Evolutionary conservation across 1,140 invertebrate species (phyloP), one percentile per base, ranked within the genome.

Genomic region (Trichonephila clavipes): DNA sequence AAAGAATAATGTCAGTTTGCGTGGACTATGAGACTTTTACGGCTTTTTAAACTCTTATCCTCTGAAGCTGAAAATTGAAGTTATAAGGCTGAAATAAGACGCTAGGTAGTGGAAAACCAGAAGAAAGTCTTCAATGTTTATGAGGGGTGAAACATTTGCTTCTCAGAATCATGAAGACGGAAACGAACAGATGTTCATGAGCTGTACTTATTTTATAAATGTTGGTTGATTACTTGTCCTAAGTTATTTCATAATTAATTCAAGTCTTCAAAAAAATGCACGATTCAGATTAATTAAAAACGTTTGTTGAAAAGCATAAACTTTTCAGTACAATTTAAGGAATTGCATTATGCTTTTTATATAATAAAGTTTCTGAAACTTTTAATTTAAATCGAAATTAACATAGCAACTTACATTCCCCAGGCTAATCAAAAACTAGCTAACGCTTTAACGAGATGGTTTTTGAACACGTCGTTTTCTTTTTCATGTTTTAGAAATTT

Each of bases 1-100:
- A 85, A 85, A 85, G 59, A 88, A 24, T 58, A 64, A 64, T 88
- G 86, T 88, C 62, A 64, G 59, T 64, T 88, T 88, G 40, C 59
- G 61, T 64, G 86, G 86, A 64, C 61, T 85, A n/a, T 88, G 62
- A 34, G n/a, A 44, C 21, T 88, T 88, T 88, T 88, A 88, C 86
- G 59, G 51, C 61, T 64, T 88, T 88, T 88, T 88, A 88, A 62
- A 88, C 59, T 88, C 86, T 64, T 88, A 64, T 88, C 62, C 86
- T 88, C 62, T 88, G 86, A 64, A 88, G 86, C 86, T 88, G 86
- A 88, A 88, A 88, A 88, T 88, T 88, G 86, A 88, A 88, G 62
- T 62, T 58, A 44, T 40, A 40, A 88, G 86, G 34, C 64, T 62
- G 86, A 77, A 77, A 40, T 77, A 77, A 77, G 72, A 77, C 16